These are phyloP conservation scores for Pseudopodoces humilis DNA, from an alignment of 2,113 vertebrate genomes.

Conservation along the genomic window DNA sequence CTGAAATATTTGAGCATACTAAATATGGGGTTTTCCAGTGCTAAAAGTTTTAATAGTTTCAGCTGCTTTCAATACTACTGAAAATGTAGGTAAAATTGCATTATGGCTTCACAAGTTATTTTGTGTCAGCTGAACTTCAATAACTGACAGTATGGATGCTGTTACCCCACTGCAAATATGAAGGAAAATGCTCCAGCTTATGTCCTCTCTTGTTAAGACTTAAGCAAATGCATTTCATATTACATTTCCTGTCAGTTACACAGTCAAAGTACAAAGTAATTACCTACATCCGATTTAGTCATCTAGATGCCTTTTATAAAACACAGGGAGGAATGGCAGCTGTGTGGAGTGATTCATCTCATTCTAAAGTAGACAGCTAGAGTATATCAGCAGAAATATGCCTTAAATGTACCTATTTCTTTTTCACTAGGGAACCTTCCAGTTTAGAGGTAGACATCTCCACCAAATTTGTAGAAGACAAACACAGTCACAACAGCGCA, in stretches of 20 bases:
- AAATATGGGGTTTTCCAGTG: not conserved
- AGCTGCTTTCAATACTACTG: not conserved
- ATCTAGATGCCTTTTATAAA: conserved; percentile 48
- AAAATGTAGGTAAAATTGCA: not conserved
- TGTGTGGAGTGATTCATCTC: conserved; percentile 50
- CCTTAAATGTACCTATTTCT: not conserved
- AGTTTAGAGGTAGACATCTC: not conserved
- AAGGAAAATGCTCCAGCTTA: conserved; percentile 38
- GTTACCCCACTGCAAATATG: conserved; percentile 1
- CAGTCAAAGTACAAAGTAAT: conserved; percentile 55
- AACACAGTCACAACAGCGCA: not conserved
- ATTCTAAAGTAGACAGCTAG: conserved; percentile 30
- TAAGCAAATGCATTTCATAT: conserved; percentile 55
- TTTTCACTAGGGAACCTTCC: not conserved
- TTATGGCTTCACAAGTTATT: conserved; percentile 12
- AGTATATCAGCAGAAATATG: conserved; percentile 14
- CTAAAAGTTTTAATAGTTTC: not conserved
- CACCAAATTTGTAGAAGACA: not conserved
- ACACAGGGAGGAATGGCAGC: conserved; percentile 25
- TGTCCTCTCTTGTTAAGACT: conserved; percentile 31
- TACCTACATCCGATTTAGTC: conserved; percentile 60
- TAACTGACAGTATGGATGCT: not conserved
- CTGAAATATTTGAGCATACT: not conserved
- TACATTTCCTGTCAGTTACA: conserved; percentile 52
- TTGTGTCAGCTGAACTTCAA: conserved; percentile 8